Percentiles rank a stretch among this genome's conserved stretches.
These are phyloP conservation scores for Bombyx mandarina DNA, from an alignment of 1,140 invertebrate genomes.

Conservation along the genomic window DNA sequence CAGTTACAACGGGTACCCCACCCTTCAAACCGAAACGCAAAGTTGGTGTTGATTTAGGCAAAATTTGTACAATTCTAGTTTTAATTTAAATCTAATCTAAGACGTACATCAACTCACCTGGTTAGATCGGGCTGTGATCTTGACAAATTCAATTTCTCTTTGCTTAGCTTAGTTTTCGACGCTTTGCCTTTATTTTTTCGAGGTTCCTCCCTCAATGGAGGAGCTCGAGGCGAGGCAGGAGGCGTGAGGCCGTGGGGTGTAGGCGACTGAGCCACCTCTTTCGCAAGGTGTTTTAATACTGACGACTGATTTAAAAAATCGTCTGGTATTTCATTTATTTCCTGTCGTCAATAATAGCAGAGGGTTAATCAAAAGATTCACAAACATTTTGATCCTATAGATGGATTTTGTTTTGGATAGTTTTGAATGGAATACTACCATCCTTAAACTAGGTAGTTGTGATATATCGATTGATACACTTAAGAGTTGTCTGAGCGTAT, in stretches of 20 bases:
- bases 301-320: constrained; percentile 87
- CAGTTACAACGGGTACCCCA: too few relatives aligned
- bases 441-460: too few relatives aligned
- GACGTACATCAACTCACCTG: constrained; percentile 35
- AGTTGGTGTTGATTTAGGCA: too few relatives aligned
- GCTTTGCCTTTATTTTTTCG: constrained; percentile 49
- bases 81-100: too few relatives aligned
- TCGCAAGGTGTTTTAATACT: constrained; percentile 89
- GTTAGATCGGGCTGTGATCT: constrained; percentile 76
- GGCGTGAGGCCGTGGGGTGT: constrained; percentile 58
- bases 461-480: too few relatives aligned
- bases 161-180: constrained; percentile 58
- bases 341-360: constrained; percentile 54
- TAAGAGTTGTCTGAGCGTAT: too few relatives aligned
- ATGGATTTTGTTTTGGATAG: too few relatives aligned
- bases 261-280: constrained; percentile 79
- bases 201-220: constrained; percentile 28
- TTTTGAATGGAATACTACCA: too few relatives aligned
- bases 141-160: constrained; percentile 78
- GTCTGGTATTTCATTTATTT: constrained; percentile 88
- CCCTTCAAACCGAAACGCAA: too few relatives aligned
- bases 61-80: too few relatives aligned
- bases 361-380: background rate
- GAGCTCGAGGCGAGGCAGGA: constrained; percentile 40
- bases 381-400: background rate